Evolutionary conservation across 1,140 invertebrate species (phyloP), one percentile per base, ranked within the genome.

Genomic region (Polypedilum pembai): DNA sequence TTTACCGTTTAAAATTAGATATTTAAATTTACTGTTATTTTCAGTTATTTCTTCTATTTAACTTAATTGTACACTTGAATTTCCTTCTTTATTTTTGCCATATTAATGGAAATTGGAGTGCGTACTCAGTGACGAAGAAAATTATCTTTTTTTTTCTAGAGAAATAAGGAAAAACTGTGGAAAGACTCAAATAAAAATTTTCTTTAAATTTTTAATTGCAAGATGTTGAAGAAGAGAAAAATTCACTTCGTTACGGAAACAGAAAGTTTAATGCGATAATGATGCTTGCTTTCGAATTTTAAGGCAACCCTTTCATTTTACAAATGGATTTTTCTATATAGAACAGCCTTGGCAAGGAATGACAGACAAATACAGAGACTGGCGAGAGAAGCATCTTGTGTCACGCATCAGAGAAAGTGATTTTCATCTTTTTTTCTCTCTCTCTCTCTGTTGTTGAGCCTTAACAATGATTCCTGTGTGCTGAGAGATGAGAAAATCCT

Each of bases 391-490:
- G 45, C 45, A 56, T n/a, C 45, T 56, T 15, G 45, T n/a, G 45
- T 56, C 45, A 56, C 45, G 45, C 45, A 56, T 56, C 45, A n/a
- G 8, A 15, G 10, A n/a, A 33, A 56, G 45, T 56, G 45, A 56
- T 56, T 56, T 56, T 56, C 45, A 56, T 56, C 45, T 56, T 12
- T 56, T 56, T 33, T 33, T 33, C 5, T 3, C 5, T 33, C 24
- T 33, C 24, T 33, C 5, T 33, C 24, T 33, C n/a, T 33, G 24
- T 33, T 33, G n/a, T n/a, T n/a, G n/a, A 56, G 45, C 45, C 45
- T n/a, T n/a, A 56, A 56, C 45, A 56, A 56, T 56, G 45, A 56
- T 56, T 56, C 45, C n/a, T 56, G 45, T 56, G 12, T 56, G 45
- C 45, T n/a, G 12, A n/a, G 12, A 56, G 12, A 56, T 12, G 45